Evolutionary conservation across 2,888 invertebrate species (phyloP), one percentile per base, ranked within the genome.

Genomic region (Drosophila neutralis): DNA sequence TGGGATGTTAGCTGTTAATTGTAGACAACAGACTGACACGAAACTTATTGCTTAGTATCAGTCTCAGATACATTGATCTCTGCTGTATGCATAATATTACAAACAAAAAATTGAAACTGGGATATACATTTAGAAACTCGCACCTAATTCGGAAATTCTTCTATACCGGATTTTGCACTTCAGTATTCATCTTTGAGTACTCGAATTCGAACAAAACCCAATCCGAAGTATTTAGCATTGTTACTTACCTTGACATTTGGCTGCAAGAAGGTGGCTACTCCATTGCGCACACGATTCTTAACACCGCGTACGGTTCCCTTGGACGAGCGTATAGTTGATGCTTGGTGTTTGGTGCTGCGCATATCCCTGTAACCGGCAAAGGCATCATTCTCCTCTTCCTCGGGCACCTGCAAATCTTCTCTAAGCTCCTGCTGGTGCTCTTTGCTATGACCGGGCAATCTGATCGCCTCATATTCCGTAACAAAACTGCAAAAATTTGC

Each of bases 301-400:
- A 98, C 97, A 72, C 98, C 98, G 54, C 98, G 95, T 82, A 98
- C 97, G 15, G 98, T 98, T 56, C 98, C 98, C 92, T 97, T 97
- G 63, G 97, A 96, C 94, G 98, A 98, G 80, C 96, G 95, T 91
- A 98, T 98, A 64, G 97, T 97, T 62, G 96, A 95, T 38, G 42
- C 53, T n/a, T 67, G 36, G 7, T 36, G 42, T 4, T 71, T 24
- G 40, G 64, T 35, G 82, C 94, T 95, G 73, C 95, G 95, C 79
- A 95, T 94, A 93, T 97, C 97, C 94, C 95, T 96, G 81, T 95
- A 95, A 13, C 97, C 97, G 13, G 97, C 97, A 91, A 97, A 97
- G 80, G 95, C 95, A 91, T 96, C 96, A 82, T 96, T 94, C 5
- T 79, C 71, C 53, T 57, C 62, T 11, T 18, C 42, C 24, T 7